Base-by-base conservation (phyloP, 2,797 vertebrate genomes). In the Myotis vivesi region DNA sequence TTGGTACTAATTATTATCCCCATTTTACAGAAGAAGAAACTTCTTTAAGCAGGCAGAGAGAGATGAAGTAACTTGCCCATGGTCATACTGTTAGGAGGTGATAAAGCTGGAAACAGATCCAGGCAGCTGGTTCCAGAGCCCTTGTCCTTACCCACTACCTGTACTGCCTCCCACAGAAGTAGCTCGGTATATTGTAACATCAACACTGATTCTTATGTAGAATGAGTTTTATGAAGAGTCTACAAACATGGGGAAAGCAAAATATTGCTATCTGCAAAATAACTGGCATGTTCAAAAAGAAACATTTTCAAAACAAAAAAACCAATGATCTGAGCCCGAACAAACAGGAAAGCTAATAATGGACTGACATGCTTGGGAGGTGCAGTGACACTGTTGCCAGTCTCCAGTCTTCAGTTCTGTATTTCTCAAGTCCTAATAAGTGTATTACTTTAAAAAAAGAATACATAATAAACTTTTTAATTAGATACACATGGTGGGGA, bases 141-240 rank as follows among this genome's bases (percentile, higher is more conserved):
- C 72, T 25, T 0, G 6, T 28, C 71, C 12, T 49, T 22, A 15
- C 28, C 69, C 33, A 15, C 8, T 1, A 25, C 10, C 3, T 2
- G 1, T 13, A 10, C 71, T 25, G 51, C 51, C 84, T 92, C 71
- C 33, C 28, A 30, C 2, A 28, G 38, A 16, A 62, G 51, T 64
- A 38, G 49, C 3, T 0, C 11, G 28, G 73, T 20, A 53, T 41
- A 30, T 30, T 7, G 3, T 36, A 20, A 84, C 3, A 19, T 19
- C 46, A 22, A 68, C 59, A 16, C 1, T 20, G 46, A 87, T 11
- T 2, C 33, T 2, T 7, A 25, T 0, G 30, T 0, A 49, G 71
- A 75, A 53, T 2, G 55, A 51, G 11, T 57, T 23, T 41, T 62
- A 51, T 7, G 62, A 62, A 81, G 22, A 71, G 51, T 44, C 85